Conservation (phyloP, 23 tunicate genomes). For the Aplidium turbinatum region DNA sequence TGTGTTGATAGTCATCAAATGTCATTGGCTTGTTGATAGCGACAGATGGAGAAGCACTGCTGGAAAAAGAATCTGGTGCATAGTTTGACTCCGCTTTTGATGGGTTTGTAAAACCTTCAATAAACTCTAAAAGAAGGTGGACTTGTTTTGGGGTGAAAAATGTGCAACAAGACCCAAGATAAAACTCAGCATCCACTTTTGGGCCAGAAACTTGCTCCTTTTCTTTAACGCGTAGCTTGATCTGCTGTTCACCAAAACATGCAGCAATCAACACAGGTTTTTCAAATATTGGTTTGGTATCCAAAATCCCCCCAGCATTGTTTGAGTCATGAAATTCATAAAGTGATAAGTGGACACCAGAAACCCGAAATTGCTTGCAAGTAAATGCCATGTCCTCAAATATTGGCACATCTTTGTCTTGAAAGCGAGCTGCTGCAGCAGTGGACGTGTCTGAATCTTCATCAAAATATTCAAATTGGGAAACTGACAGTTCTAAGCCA, state of each 20-base stretch:
- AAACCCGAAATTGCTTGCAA: slow-evolving; percentile 44
- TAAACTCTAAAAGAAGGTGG: slow-evolving; percentile 1
- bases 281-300: neutral
- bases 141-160: slow-evolving; percentile 68
- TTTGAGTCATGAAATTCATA: slow-evolving; percentile 9
- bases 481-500: slow-evolving; percentile 26
- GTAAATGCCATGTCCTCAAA: slow-evolving; percentile 32
- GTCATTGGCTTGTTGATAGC: neutral
- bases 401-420: slow-evolving; percentile 1
- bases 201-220: slow-evolving; percentile 49
- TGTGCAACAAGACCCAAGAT: slow-evolving; percentile 44
- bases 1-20: neutral
- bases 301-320: neutral
- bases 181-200: slow-evolving; percentile 56
- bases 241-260: slow-evolving; percentile 58
- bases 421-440: slow-evolving; percentile 7
- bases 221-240: slow-evolving; percentile 52
- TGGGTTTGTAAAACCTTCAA: slow-evolving; percentile 16
- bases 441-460: slow-evolving; percentile 24
- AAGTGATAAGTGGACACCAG: slow-evolving; percentile 32
- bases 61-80: slow-evolving; percentile 23
- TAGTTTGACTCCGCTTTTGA: slow-evolving; percentile 7
- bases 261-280: slow-evolving; percentile 23
- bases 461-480: slow-evolving; percentile 39
- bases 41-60: slow-evolving; percentile 10